These are phyloP conservation scores for Myocastor coypus DNA, from an alignment of 2,113 vertebrate species.

Conservation along the genomic window DNA sequence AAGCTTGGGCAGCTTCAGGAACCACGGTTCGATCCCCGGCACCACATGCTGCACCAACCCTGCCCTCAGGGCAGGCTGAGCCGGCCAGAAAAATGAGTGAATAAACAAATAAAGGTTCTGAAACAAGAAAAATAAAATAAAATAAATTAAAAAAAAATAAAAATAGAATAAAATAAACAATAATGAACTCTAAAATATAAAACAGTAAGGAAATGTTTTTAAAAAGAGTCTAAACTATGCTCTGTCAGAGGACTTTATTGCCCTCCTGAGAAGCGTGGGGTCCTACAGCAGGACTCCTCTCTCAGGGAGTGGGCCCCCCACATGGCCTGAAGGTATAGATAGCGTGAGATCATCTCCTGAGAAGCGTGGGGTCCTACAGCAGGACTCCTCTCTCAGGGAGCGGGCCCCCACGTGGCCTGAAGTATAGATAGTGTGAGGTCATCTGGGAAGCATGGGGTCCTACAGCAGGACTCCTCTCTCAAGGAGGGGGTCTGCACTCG, in stretches of 20 bases:
- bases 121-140: no score
- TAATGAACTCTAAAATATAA: background rate
- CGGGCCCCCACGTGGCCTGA: background rate
- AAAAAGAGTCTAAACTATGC: background rate
- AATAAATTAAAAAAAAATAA: no score
- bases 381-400: background rate
- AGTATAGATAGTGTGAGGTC: background rate
- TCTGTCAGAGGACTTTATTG: background rate
- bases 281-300: background rate
- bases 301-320: background rate
- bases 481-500: background rate
- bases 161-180: conserved; percentile 15
- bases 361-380: background rate
- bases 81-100: no score
- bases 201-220: background rate
- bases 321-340: background rate
- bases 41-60: no score
- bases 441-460: background rate
- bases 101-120: no score
- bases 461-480: background rate
- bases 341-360: background rate
- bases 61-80: no score
- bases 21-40: no score
- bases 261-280: background rate
- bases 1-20: no score